Conservation (phyloP, 2,888 invertebrate genomes). For the Meteorus colon region DNA sequence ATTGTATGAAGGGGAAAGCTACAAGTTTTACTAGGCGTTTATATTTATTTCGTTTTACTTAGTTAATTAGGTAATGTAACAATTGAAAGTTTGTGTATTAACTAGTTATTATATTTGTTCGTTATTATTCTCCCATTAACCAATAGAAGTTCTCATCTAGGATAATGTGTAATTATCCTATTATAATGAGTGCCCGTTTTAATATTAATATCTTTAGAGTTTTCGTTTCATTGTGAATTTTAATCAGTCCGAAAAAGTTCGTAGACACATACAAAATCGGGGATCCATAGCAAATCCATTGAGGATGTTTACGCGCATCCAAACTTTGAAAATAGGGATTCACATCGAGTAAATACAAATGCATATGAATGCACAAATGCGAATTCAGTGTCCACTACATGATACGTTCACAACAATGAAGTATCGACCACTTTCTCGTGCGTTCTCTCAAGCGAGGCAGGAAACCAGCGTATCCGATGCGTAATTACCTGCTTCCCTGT, state of each 20-base stretch:
- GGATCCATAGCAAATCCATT: background rate
- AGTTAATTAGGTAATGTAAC: background rate
- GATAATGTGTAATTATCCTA: too few species aligned
- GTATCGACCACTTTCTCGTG: slow-evolving; percentile 42
- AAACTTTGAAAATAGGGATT: background rate
- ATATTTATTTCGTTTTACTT: slow-evolving; percentile 14
- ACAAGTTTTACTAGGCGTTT: background rate
- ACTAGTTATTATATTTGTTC: too few species aligned
- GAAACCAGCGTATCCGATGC: slow-evolving; percentile 56
- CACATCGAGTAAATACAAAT: background rate
- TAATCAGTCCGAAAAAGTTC: too few species aligned
- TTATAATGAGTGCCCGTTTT: too few species aligned
- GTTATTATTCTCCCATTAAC: background rate
- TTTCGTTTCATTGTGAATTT: too few species aligned
- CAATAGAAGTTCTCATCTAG: too few species aligned
- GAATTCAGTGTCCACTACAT: background rate
- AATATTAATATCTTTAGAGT: too few species aligned
- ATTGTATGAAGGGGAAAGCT: slow-evolving; percentile 43
- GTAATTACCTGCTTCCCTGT: slow-evolving; percentile 64
- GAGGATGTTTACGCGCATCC: background rate
- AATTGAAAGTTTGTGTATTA: background rate
- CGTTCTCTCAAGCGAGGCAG: slow-evolving; percentile 40
- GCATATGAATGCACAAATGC: too few species aligned
- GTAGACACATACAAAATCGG: too few species aligned
- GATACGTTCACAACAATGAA: slow-evolving; percentile 41